Conservation (phyloP, 1,140 invertebrate species). For the Caenorhabditis brenneri region DNA sequence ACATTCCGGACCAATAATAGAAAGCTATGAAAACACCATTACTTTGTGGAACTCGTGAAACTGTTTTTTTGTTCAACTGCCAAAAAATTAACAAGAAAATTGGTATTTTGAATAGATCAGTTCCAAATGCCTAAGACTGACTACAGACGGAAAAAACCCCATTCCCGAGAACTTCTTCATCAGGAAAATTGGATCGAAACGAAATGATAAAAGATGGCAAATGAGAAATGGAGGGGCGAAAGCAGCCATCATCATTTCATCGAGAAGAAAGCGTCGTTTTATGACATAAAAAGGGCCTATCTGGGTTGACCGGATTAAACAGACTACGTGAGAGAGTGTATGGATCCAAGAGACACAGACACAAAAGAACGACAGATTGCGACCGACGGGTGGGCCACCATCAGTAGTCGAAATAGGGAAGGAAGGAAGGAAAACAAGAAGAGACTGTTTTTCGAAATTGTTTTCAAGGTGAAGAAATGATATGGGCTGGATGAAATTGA, state of each 20-base stretch:
- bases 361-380: conserved; percentile 29
- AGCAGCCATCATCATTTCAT: background rate
- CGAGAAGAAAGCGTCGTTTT: background rate
- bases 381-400: conserved; percentile 25
- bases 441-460: conserved; percentile 21
- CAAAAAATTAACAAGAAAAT: too few relatives aligned
- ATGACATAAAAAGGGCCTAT: background rate
- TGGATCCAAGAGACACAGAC: background rate
- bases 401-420: background rate
- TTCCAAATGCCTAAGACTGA: too few relatives aligned
- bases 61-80: too few relatives aligned
- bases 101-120: too few relatives aligned
- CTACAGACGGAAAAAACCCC: too few relatives aligned
- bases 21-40: too few relatives aligned
- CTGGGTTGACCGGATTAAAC: conserved; percentile 38
- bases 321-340: background rate
- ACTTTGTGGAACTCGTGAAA: too few relatives aligned
- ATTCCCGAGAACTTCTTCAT: too few relatives aligned
- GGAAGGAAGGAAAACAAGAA: background rate
- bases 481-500: conserved; percentile 24
- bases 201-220: background rate
- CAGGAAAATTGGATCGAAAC: too few relatives aligned
- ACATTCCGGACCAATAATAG: too few relatives aligned
- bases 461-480: conserved; percentile 40
- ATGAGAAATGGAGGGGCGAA: background rate